Conservation (phyloP, 1,140 invertebrate genomes). For the Vanessa tameamea region DNA sequence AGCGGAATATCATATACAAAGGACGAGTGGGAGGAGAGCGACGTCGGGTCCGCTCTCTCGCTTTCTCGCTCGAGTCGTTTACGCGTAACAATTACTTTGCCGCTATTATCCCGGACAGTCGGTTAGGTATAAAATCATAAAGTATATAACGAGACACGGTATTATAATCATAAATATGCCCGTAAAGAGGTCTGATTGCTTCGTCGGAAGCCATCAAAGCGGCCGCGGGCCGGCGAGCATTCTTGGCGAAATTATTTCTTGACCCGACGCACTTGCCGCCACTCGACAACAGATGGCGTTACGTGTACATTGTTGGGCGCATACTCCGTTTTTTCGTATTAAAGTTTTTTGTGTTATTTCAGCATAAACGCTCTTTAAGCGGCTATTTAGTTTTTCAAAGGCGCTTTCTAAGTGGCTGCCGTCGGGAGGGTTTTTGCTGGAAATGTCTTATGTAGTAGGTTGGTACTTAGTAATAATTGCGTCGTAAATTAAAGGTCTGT, state of each 20-base stretch:
- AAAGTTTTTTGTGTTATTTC: conserved; percentile 65
- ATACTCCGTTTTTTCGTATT: conserved; percentile 59
- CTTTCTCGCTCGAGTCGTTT: conserved; percentile 45
- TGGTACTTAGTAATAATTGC: conserved; percentile 67
- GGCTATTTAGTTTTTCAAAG: conserved; percentile 77
- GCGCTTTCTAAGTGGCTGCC: conserved; percentile 73
- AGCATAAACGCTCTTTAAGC: conserved; percentile 71
- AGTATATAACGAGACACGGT: conserved; percentile 76
- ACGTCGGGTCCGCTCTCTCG: neutral
- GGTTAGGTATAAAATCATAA: conserved; percentile 76
- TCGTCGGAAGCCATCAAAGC: conserved; percentile 78
- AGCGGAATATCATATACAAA: conserved; percentile 14
- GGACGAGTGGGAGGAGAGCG: conserved; percentile 9
- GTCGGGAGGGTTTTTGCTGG: conserved; percentile 59
- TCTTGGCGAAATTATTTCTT: conserved; percentile 68
- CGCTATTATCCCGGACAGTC: conserved; percentile 63
- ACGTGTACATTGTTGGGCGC: conserved; percentile 64
- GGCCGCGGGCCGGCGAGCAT: conserved; percentile 62
- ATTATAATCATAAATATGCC: conserved; percentile 80
- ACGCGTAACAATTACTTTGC: conserved; percentile 65
- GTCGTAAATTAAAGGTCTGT: conserved; percentile 62
- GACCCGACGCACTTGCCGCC: conserved; percentile 59
- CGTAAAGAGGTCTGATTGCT: conserved; percentile 78
- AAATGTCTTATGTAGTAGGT: conserved; percentile 68
- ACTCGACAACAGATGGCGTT: conserved; percentile 75